phyloP scores from a whole-genome alignment of 2,888 invertebrate species.

The Zele albiditarsus region DNA sequence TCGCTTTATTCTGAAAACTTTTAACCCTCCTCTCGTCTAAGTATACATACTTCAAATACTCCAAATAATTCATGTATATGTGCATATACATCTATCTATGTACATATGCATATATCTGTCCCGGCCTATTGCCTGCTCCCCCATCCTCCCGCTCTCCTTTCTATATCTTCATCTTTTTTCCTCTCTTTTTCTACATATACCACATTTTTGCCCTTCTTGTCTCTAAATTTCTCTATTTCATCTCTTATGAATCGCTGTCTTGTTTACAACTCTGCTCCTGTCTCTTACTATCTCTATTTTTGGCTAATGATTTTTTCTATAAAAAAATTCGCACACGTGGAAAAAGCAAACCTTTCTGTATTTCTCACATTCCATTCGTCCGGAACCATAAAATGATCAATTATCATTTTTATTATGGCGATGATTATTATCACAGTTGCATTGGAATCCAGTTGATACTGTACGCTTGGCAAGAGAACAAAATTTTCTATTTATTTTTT shows the following conservation, averaged over 20 bases:
- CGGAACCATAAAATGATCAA: conserved; percentile 38
- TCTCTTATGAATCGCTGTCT: conserved; percentile 53
- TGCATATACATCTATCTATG: conserved; percentile 42
- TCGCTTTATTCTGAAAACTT: conserved; percentile 61
- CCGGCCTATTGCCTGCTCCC: conserved; percentile 51
- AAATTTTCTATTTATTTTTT: conserved; percentile 36
- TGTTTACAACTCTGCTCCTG: conserved; percentile 37
- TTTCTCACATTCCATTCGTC: conserved; percentile 49
- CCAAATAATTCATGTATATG: conserved; percentile 17
- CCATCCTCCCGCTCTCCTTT: conserved; percentile 52
- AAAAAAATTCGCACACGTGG: no score
- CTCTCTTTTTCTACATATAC: conserved; percentile 50
- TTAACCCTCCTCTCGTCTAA: conserved; percentile 59
- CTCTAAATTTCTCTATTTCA: conserved; percentile 55
- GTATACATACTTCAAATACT: conserved; percentile 50
- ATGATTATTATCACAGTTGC: background rate
- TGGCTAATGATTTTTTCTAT: background rate
- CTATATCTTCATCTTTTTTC: conserved; percentile 53
- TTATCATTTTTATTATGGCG: background rate
- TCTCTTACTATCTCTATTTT: conserved; percentile 26
- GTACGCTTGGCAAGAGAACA: conserved; percentile 3
- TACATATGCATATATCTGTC: conserved; percentile 54
- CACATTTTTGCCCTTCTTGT: conserved; percentile 53
- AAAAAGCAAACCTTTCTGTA: conserved; percentile 31
- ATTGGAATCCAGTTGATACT: background rate